Conservation (phyloP, 2,888 invertebrate genomes). For the Omphaloscelis lunosa region DNA sequence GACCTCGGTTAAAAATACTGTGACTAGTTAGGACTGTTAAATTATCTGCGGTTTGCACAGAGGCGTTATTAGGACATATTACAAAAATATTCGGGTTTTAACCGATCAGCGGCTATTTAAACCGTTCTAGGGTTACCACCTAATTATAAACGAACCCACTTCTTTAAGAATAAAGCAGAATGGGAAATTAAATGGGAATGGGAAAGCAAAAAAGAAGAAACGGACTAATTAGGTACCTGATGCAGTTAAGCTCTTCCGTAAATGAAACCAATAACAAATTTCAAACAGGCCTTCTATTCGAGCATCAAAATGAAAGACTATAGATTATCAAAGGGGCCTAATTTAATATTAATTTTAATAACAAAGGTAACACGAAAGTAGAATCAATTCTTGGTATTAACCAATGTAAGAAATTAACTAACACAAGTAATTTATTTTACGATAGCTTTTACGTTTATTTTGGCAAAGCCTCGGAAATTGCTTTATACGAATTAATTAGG, state of each 20-base stretch:
- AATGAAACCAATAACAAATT: constrained; percentile 4
- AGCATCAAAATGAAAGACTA: constrained; percentile 1
- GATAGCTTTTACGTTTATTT: constrained; percentile 10
- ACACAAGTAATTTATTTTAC: constrained; percentile 26
- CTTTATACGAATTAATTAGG: constrained; percentile 33
- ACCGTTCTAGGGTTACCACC: not conserved
- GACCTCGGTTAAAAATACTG: no score
- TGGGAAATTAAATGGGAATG: not conserved
- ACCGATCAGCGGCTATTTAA: not conserved
- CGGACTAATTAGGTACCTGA: not conserved
- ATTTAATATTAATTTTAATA: constrained; percentile 46
- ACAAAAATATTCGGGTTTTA: not conserved
- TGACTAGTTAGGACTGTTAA: no score
- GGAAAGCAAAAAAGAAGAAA: not conserved
- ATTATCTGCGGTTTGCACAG: not conserved
- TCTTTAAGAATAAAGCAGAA: not conserved
- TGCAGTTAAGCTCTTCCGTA: not conserved
- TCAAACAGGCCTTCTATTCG: constrained; percentile 1
- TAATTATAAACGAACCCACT: not conserved
- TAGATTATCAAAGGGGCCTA: constrained; percentile 23
- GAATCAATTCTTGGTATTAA: constrained; percentile 34
- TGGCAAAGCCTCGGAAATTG: constrained; percentile 16
- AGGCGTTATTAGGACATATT: not conserved
- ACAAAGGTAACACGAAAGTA: constrained; percentile 31
- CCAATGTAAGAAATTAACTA: constrained; percentile 29